Evolutionary conservation across 2,797 vertebrate species (phyloP), one percentile per base, ranked within the genome.

Genomic region (Cichlasoma orientale): DNA sequence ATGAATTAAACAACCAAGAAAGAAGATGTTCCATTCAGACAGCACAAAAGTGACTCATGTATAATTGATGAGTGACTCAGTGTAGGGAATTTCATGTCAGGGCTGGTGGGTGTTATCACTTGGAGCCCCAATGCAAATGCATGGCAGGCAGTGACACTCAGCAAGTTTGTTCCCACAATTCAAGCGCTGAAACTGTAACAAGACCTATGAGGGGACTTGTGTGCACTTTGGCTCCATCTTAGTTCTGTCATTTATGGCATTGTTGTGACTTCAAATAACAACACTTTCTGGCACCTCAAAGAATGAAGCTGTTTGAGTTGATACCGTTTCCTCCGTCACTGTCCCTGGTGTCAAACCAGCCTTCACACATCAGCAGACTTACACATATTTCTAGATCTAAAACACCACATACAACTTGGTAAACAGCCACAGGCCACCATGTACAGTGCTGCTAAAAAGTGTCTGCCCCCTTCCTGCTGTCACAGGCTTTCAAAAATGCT

Each of bases 61-160:
- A 88, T 94, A 88, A 90, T 88, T 87, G 84, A 92, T 89, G 86
- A 91, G 87, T 79, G 82, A 87, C 74, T 92, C 80, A 73, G 77
- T 73, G 79, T 74, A 36, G 68, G 36, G 66, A 80, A 82, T 77
- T 87, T 89, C 56, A 85, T 83, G 79, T 82, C 36, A 71, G 73
- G 76, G 75, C 73, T 72, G 63, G 80, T 79, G 75, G 71, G 82
- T 82, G 80, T 86, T 83, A 78, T 82, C 59, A 69, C 52, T 57
- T 77, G 75, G 70, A 78, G 76, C 33, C 55, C 76, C 76, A 44
- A 75, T 77, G 78, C 80, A 80, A 82, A 86, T 75, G 63, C 4
- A 1, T 66, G 78, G 75, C 54, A 75, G 75, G 66, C 29, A 47
- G 4, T 53, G 58, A 58, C 73, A 80, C 57, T 71, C 16, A 7